These are phyloP conservation scores for Meriones psammophilus DNA, from an alignment of 2,797 vertebrate species.

Conservation along the genomic window DNA sequence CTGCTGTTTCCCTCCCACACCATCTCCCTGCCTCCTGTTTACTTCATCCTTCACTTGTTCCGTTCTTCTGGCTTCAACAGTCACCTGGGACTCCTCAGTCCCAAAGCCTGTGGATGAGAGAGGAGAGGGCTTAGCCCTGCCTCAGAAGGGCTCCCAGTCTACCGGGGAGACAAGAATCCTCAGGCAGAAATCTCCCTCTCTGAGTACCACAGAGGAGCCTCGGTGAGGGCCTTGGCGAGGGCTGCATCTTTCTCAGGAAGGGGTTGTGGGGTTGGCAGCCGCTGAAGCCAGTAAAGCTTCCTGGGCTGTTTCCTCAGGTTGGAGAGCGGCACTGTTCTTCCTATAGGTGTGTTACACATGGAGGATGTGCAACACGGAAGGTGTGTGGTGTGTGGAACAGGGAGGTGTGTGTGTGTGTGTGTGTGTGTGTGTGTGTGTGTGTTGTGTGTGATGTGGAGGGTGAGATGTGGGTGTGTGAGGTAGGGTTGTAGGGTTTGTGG, in stretches of 20 bases:
- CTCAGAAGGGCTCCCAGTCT: background rate
- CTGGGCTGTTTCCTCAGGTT: background rate
- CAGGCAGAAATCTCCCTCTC: no score
- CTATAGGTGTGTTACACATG: background rate
- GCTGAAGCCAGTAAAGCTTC: background rate
- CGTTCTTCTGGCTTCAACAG: background rate
- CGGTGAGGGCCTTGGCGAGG: background rate
- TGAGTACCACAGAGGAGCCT: accelerated
- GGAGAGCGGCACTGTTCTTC: background rate
- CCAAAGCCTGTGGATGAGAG: background rate
- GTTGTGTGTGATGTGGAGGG: background rate
- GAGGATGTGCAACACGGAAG: no score
- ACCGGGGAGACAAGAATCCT: background rate
- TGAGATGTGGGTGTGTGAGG: background rate
- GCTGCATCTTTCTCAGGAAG: background rate
- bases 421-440: background rate
- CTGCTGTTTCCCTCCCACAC: background rate
- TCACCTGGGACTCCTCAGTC: background rate
- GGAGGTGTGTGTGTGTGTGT: background rate
- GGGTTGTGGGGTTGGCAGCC: background rate
- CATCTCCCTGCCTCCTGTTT: background rate
- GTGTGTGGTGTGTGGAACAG: background rate
- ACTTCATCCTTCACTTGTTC: background rate
- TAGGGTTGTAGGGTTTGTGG: background rate
- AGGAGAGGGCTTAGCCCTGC: background rate